Evolutionary conservation across 2,888 invertebrate genomes (phyloP).

Genomic region (Euplagia quadripunctaria): DNA sequence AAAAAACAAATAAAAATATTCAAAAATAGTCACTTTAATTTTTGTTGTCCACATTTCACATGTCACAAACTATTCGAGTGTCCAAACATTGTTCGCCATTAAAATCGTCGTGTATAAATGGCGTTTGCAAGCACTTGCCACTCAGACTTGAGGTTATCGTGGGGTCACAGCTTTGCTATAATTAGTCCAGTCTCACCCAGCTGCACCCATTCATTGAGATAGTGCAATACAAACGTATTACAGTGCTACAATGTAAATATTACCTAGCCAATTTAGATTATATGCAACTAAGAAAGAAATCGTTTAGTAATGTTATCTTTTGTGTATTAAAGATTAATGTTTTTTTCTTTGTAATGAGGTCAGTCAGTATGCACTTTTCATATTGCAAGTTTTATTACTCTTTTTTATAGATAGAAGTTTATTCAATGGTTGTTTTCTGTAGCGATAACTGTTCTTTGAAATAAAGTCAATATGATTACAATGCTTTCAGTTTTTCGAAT

Average conservation of each 20-base stretch:
- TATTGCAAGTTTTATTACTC: background rate
- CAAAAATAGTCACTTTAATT: background rate
- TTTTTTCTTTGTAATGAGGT: background rate
- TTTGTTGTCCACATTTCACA: background rate
- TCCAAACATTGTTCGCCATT: background rate
- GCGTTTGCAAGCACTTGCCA: conserved; percentile 42
- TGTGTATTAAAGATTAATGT: background rate
- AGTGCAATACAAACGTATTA: conserved; percentile 47
- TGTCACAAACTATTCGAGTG: background rate
- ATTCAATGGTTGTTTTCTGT: background rate
- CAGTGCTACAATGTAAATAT: conserved; percentile 41
- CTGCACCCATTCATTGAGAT: conserved; percentile 64
- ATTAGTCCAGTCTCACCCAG: conserved; percentile 64
- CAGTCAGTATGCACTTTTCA: background rate
- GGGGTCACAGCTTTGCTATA: conserved; percentile 68
- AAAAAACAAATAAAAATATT: too few relatives aligned
- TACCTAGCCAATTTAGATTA: conserved; percentile 13
- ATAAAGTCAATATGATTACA: background rate
- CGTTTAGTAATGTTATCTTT: conserved; percentile 1
- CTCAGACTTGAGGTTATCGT: conserved; percentile 61
- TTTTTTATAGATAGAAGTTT: background rate
- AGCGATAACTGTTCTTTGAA: background rate
- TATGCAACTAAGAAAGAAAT: conserved; percentile 13
- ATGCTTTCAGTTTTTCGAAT: background rate
- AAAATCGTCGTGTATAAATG: background rate